Evolutionary conservation across 1,140 invertebrate genomes (phyloP), one percentile per base, ranked within the genome.

Genomic region (Musca domestica): DNA sequence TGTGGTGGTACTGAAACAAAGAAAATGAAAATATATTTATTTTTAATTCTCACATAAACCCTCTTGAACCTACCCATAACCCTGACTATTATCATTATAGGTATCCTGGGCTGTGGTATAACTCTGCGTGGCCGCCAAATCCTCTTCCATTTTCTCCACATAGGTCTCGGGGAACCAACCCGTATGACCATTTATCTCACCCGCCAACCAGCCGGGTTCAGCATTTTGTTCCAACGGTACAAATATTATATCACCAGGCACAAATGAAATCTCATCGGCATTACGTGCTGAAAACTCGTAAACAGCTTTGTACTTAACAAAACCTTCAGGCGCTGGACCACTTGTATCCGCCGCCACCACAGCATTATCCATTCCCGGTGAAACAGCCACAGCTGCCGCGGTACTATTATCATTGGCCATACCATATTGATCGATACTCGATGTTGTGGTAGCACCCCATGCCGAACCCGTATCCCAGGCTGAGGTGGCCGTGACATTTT

Each of bases 121-220:
- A 49, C 52, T 56, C 65, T 48, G 51, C 34, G 69, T 46, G 48
- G 73, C 66, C 30, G 68, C 66, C 14, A 49, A 58, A 12, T 71
- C 76, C 0, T 74, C 80, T 70, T 89, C 88, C n/a, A 95, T 81
- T 27, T 89, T 88, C 77, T 98, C 94, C 14, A 96, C 95, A 82
- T 98, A 99, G 5, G 94, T 94, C 83, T 98, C 94, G 3, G 98
- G 97, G 84, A 99, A 99, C 95, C 96, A 98, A n/a, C 97, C 96
- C 6, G 89, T 91, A 70, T 92, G 88, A 20, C 85, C 86, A 75
- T 92, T 86, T 27, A 95, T 88, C 77, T 95, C 92, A 4, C 98
- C 98, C 71, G 94, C 93, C 71, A 95, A 85, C 98, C 98, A 99
- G n/a, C 96, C 97, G 10, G 95, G 95, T 79, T 99, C 96, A 1